These are phyloP conservation scores for Sesamia nonagrioides DNA, from an alignment of 1,140 invertebrate genomes.

Conservation along the genomic window DNA sequence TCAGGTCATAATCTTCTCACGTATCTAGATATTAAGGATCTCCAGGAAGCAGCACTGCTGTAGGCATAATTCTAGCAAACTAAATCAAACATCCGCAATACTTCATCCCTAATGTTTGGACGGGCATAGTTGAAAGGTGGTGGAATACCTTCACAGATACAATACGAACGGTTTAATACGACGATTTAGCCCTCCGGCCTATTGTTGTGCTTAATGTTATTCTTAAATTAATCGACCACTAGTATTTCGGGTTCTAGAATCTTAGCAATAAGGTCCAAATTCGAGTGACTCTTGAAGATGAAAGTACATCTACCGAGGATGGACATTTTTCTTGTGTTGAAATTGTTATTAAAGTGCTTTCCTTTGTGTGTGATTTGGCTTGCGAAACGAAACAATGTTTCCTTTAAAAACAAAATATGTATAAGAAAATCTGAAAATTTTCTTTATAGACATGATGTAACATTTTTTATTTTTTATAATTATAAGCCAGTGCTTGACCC, in stretches of 20 bases:
- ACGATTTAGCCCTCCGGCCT: constrained; percentile 64
- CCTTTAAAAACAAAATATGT: no score
- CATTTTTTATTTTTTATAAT: no score
- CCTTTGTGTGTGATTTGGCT: not conserved
- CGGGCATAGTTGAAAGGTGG: constrained; percentile 71
- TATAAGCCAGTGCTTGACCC: no score
- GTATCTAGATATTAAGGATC: not conserved
- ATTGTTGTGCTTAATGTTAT: constrained; percentile 51
- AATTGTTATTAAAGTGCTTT: constrained; percentile 7
- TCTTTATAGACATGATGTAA: no score
- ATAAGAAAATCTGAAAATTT: no score
- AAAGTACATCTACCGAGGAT: not conserved
- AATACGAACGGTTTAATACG: constrained; percentile 78
- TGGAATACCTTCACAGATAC: constrained; percentile 77
- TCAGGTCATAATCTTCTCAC: no score
- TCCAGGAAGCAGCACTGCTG: not conserved
- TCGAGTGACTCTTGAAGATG: not conserved
- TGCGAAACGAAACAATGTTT: not conserved
- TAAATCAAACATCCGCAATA: not conserved
- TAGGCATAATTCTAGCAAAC: not conserved
- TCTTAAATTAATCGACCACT: constrained; percentile 34
- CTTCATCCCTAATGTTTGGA: constrained; percentile 43
- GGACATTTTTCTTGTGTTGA: not conserved
- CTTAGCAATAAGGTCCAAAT: not conserved
- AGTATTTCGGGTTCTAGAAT: constrained; percentile 1